Base-by-base conservation (phyloP, 1,140 invertebrate genomes). In the Oryctes rhinoceros region DNA sequence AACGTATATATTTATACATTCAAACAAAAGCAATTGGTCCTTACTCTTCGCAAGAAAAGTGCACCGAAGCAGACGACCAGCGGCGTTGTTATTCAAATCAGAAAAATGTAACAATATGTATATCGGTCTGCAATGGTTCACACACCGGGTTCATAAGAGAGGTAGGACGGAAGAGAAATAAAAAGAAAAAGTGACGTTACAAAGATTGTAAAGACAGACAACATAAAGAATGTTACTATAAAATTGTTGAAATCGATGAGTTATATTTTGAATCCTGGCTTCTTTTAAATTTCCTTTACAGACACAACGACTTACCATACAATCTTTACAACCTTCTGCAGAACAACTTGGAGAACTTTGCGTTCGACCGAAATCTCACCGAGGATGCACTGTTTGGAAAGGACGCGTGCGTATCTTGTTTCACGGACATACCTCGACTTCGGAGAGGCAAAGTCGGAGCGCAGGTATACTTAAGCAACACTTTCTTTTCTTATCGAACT, bases 241-340 rank as follows among this genome's bases (percentile, higher is more conserved):
- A 30, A 30, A 30, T 30, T 30, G 2, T 30, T 48, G 47, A 6
- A 48, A 11, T 7, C 48, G 6, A 49, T 49, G n/a, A 13, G n/a
- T 53, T 53, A 11, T 53, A 15, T 9, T 15, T 11, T 53, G 49
- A 53, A 15, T 53, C n/a, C n/a, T 3, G 11, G 49, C 49, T 11
- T 53, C 13, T 13, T 15, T 53, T 6, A 15, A 0, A 13, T n/a
- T 59, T 59, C 10, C 24, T 30, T 84, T 81, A 48, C 83, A 93
- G 92, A 4, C 92, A 92, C 84, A 93, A 93, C 80, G 92, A 93
- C 85, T 83, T 93, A 9, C 88, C 92, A 0, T 90, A 87, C 83
- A 90, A 90, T 83, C 84, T 91, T 13, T 87, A 90, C 65, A 59
- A 78, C 0, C 86, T 86, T 7, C 82, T 88, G 0, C 85, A 89